Percentiles rank a stretch among this genome's conserved stretches.
Evolutionary conservation across 1,140 invertebrate species (phyloP).

Genomic region (Listronotus oregonensis): DNA sequence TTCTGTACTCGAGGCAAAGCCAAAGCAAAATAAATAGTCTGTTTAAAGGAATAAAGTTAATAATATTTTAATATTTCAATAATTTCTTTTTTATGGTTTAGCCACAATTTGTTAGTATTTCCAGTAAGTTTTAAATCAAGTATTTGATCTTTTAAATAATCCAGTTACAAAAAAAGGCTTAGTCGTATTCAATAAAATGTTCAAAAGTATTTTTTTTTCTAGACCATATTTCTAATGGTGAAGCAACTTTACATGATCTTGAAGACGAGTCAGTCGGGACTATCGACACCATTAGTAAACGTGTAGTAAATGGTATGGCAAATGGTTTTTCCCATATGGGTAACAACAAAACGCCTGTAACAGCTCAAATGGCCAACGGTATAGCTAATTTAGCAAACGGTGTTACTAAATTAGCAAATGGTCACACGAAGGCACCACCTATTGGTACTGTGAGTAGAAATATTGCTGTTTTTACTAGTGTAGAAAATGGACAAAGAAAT

Average conservation of each 20-base stretch:
- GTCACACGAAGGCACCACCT: constrained; percentile 20
- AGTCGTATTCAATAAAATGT: too few relatives aligned
- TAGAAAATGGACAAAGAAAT: constrained; percentile 11
- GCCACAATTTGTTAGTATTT: too few relatives aligned
- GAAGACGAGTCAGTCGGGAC: constrained; percentile 37
- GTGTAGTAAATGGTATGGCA: constrained; percentile 51
- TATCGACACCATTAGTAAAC: constrained; percentile 49
- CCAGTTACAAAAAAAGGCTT: too few relatives aligned
- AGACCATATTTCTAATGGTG: constrained; percentile 44
- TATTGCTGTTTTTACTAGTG: constrained; percentile 11
- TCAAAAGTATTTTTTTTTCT: too few relatives aligned
- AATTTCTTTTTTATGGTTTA: too few relatives aligned
- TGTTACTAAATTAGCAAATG: constrained; percentile 16
- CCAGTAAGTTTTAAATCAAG: too few relatives aligned
- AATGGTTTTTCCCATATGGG: constrained; percentile 44
- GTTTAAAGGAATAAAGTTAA: too few relatives aligned
- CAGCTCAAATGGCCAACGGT: constrained; percentile 32
- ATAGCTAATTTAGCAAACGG: constrained; percentile 24
- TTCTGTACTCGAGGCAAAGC: too few relatives aligned
- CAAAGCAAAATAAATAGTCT: too few relatives aligned
- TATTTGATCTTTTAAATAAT: too few relatives aligned
- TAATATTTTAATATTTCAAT: too few relatives aligned
- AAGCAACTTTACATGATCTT: constrained; percentile 47
- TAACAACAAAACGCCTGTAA: constrained; percentile 24
- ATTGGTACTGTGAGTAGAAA: constrained; percentile 18